Evolutionary conservation across 2,797 vertebrate genomes (phyloP), one percentile per base, ranked within the genome.

Genomic region (Pagetopsis macropterus): DNA sequence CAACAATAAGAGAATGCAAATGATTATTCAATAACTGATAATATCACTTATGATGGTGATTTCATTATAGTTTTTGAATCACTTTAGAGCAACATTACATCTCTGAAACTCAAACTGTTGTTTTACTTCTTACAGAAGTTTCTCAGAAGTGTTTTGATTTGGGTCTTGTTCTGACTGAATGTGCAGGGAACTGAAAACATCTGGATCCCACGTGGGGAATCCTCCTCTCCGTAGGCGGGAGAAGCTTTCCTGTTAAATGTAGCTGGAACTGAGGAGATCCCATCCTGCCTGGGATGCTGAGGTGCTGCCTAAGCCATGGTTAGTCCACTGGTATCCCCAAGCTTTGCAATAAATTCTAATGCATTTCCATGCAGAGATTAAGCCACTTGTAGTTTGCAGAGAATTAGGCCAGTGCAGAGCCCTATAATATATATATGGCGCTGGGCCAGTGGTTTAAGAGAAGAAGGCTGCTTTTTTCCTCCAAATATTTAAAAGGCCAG

Each of bases 131-230:
- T 49, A 21, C 37, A 52, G 19, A 52, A 33, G 27, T 69, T 56
- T 70, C 49, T 55, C 40, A 6, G 54, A 48, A 54, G 48, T 48
- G 43, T 67, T 69, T 44, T 72, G 37, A 54, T 64, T 61, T 72
- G n/a, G 17, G 48, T 67, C 37, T 43, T 55, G 55, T 33, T 81
- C 59, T 44, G 48, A 61, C 59, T 12, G 31, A 41, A 66, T 45
- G 21, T 51, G 58, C 50, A 78, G 50, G 16, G 55, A 82, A 50
- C 9, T 57, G 13, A 8, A 37, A 37, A 89, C 89, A 90, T 91
- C 85, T 93, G 92, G 85, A 79, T 69, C 83, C 84, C 89, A 91
- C 70, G 69, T 89, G 79, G 79, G 81, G 67, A 87, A 33, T 23
- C 7, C 58, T 68, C 17, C 19, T 55, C 43, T 69, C 16, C 2